phyloP scores from a whole-genome alignment of 2,797 vertebrate genomes.

The Aldrovandia affinis region DNA sequence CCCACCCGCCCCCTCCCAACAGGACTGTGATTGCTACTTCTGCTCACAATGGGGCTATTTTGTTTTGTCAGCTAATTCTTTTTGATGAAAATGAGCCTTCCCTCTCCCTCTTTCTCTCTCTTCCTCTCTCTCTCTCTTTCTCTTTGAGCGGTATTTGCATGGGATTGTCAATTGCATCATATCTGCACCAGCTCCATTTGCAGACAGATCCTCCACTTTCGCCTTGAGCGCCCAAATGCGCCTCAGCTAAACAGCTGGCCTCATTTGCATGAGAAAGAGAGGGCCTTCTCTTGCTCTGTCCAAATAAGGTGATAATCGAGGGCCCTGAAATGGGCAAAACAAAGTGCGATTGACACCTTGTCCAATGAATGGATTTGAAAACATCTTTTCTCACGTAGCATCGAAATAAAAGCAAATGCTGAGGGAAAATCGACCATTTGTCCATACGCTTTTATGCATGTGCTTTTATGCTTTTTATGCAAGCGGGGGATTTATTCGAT shows the following conservation, averaged over 20 bases:
- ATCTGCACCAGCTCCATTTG: conserved; percentile 68
- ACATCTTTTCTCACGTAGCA: conserved; percentile 39
- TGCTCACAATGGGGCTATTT: conserved; percentile 74
- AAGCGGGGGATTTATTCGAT: conserved; percentile 9
- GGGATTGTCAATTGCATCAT: conserved; percentile 71
- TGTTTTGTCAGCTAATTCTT: conserved; percentile 81
- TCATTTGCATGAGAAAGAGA: conserved; percentile 78
- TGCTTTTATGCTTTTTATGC: not conserved
- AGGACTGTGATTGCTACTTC: conserved; percentile 67
- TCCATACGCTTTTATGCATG: conserved; percentile 11
- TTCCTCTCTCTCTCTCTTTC: conserved; percentile 11
- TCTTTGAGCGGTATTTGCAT: conserved; percentile 28
- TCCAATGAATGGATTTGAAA: conserved; percentile 48
- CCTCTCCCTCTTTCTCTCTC: conserved; percentile 49
- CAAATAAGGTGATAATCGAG: conserved; percentile 76
- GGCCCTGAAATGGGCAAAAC: conserved; percentile 68
- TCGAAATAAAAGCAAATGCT: conserved; percentile 33
- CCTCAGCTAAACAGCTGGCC: conserved; percentile 77
- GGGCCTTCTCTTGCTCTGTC: conserved; percentile 71
- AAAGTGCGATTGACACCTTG: conserved; percentile 62
- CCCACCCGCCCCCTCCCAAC: conserved; percentile 17
- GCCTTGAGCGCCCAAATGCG: conserved; percentile 44
- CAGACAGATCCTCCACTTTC: conserved; percentile 72
- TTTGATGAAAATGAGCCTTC: conserved; percentile 69
- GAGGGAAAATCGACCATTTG: conserved; percentile 27